phyloP scores from a whole-genome alignment of 2,797 vertebrate species.

The Staurois parvus region DNA sequence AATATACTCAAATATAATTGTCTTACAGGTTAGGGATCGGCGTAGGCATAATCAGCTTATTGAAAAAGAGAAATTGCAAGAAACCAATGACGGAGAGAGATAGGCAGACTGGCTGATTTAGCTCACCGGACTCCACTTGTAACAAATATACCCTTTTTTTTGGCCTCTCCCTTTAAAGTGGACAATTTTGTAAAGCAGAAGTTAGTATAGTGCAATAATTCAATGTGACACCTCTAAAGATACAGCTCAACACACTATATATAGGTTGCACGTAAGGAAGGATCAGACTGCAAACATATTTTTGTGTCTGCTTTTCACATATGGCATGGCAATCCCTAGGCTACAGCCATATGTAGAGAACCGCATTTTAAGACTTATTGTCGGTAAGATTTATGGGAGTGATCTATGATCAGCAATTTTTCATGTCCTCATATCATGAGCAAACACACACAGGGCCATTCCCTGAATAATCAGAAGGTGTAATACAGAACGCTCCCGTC shows the following conservation, averaged over 20 bases:
- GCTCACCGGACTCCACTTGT: too few relatives aligned
- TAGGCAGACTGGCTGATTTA: too few relatives aligned
- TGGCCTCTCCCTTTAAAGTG: neutral
- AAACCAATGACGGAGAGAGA: too few relatives aligned
- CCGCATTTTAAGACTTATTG: slow-evolving; percentile 85
- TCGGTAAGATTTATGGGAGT: slow-evolving; percentile 90
- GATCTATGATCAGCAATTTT: slow-evolving; percentile 87
- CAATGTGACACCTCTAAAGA: neutral
- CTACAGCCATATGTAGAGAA: slow-evolving; percentile 83
- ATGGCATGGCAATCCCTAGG: slow-evolving; percentile 74
- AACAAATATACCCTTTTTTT: too few relatives aligned
- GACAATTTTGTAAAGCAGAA: neutral
- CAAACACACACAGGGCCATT: slow-evolving; percentile 60
- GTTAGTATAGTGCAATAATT: slow-evolving; percentile 12
- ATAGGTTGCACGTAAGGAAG: neutral
- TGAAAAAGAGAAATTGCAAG: too few relatives aligned
- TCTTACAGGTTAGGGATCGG: too few relatives aligned
- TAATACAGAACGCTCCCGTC: slow-evolving; percentile 5
- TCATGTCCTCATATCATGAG: slow-evolving; percentile 73
- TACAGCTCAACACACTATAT: neutral
- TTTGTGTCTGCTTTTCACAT: slow-evolving; percentile 71
- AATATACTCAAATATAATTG: too few relatives aligned
- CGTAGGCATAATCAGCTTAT: too few relatives aligned
- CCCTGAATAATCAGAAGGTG: slow-evolving; percentile 27
- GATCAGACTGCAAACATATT: slow-evolving; percentile 22